phyloP scores from a whole-genome alignment of 2,797 vertebrate species.

The Pantherophis vulpinus region DNA sequence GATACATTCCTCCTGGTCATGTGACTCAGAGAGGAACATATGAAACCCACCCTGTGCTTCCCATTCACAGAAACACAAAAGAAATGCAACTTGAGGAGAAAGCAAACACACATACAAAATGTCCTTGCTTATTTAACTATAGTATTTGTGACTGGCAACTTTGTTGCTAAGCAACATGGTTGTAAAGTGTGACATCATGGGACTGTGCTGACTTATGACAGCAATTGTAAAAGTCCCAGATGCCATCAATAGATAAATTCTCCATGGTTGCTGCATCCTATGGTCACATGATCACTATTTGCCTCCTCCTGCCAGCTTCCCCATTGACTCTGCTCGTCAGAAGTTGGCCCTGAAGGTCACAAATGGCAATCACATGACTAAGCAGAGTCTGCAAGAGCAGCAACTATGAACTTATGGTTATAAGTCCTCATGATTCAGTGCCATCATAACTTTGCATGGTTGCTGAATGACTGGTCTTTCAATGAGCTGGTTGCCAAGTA shows the following conservation, averaged over 20 bases:
- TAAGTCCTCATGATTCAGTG: too few species aligned
- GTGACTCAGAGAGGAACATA: neutral
- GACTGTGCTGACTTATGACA: neutral
- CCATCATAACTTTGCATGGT: too few species aligned
- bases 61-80: neutral
- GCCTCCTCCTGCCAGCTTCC: neutral
- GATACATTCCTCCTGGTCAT: neutral
- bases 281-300: neutral
- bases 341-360: neutral
- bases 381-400: too few species aligned
- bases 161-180: neutral
- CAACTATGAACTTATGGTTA: too few species aligned
- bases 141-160: neutral
- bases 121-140: neutral
- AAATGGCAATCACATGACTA: neutral
- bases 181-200: neutral
- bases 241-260: neutral
- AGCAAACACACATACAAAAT: neutral
- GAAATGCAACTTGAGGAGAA: neutral
- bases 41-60: neutral
- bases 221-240: neutral
- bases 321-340: neutral
- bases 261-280: neutral
- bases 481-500: too few species aligned
- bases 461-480: neutral